These are phyloP conservation scores for Myotis yumanensis DNA, from an alignment of 2,113 vertebrate genomes.

Conservation along the genomic window DNA sequence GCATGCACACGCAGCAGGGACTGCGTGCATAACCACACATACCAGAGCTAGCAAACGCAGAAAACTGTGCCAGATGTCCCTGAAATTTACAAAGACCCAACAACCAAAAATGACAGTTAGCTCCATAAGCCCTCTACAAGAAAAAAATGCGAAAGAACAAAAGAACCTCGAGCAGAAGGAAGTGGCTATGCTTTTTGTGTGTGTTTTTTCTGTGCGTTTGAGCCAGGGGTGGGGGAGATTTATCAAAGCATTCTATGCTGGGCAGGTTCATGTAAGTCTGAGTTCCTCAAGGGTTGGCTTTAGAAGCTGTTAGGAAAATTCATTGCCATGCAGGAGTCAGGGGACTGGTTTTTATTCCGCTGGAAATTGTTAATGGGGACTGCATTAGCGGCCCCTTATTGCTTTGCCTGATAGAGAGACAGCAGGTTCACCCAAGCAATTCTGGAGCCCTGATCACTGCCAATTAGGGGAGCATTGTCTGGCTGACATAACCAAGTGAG, in stretches of 20 bases:
- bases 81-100: slow-evolving; percentile 71
- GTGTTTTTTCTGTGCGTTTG: slow-evolving; percentile 25
- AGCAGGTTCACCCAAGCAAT: slow-evolving; percentile 79
- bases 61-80: slow-evolving; percentile 72
- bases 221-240: slow-evolving; percentile 68
- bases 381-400: slow-evolving; percentile 74
- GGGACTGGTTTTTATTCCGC: slow-evolving; percentile 63
- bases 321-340: slow-evolving; percentile 18
- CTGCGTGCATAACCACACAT: neutral
- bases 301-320: slow-evolving; percentile 77
- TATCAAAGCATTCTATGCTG: slow-evolving; percentile 53
- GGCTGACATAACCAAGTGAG: slow-evolving; percentile 80
- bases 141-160: slow-evolving; percentile 46
- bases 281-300: slow-evolving; percentile 78
- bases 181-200: slow-evolving; percentile 70
- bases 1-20: neutral
- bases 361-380: slow-evolving; percentile 79
- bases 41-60: slow-evolving; percentile 64
- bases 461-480: slow-evolving; percentile 82
- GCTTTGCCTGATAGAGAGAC: slow-evolving; percentile 80
- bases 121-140: slow-evolving; percentile 71
- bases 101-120: slow-evolving; percentile 80
- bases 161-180: slow-evolving; percentile 70
- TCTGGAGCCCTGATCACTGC: slow-evolving; percentile 81
- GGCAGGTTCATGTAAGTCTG: slow-evolving; percentile 65